Conservation (phyloP, 2,113 vertebrate genomes). For the Pleuronectes platessa region DNA sequence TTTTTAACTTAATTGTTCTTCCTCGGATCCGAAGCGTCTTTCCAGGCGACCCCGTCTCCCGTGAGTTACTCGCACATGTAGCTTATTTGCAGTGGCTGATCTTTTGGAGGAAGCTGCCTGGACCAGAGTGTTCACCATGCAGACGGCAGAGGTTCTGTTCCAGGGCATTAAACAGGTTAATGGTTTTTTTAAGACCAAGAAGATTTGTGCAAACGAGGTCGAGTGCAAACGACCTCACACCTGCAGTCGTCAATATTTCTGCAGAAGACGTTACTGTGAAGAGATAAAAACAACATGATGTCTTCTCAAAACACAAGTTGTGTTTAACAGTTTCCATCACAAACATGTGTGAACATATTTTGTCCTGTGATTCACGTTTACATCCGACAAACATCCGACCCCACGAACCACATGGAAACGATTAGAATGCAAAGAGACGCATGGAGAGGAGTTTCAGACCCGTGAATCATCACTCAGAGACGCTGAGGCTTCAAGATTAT, state of each 20-base stretch:
- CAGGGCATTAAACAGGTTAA: neutral
- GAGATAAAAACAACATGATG: no score
- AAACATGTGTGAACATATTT: no score
- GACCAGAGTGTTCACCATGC: neutral
- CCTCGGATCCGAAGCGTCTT: slow-evolving; percentile 10
- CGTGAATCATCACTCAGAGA: no score
- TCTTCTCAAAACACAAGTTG: no score
- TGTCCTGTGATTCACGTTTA: no score
- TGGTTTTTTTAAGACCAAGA: neutral
- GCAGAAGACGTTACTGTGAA: neutral
- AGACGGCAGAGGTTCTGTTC: neutral
- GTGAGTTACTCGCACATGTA: neutral
- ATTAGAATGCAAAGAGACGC: no score
- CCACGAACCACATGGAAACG: no score
- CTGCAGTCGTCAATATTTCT: neutral
- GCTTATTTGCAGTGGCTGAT: neutral
- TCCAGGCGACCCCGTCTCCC: neutral
- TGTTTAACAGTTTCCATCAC: no score
- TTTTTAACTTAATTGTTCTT: slow-evolving; percentile 38
- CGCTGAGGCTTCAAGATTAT: no score
- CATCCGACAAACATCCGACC: no score
- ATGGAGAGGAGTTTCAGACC: no score
- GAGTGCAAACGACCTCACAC: no score
- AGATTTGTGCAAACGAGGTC: neutral
- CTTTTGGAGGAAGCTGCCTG: neutral